Evolutionary conservation across 1,140 invertebrate genomes (phyloP).

Genomic region (Planococcus citri): DNA sequence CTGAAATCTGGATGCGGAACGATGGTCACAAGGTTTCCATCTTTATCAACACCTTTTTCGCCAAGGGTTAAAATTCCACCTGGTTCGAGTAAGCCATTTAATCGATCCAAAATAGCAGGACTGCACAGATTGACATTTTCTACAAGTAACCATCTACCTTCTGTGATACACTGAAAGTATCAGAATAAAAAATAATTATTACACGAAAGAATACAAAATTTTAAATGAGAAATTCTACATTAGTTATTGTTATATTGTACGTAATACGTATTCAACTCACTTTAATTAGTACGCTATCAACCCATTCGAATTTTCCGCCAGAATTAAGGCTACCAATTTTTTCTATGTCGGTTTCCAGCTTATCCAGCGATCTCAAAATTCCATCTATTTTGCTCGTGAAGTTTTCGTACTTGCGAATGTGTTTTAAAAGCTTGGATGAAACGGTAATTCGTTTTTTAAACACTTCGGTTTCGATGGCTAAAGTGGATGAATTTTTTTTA

Average conservation of each 20-base stretch:
- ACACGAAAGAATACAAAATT: conserved; percentile 2
- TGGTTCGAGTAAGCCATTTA: conserved; percentile 90
- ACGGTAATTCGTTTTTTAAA: conserved; percentile 21
- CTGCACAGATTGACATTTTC: conserved; percentile 97
- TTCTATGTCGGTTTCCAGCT: background rate
- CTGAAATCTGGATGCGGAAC: conserved; percentile 83
- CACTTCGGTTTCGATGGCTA: conserved; percentile 22
- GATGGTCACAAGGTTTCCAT: conserved; percentile 59
- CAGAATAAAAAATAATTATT: conserved; percentile 17
- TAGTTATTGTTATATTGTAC: too few species aligned
- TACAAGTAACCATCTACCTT: conserved; percentile 82
- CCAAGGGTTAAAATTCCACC: conserved; percentile 77
- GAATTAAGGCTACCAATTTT: conserved; percentile 24
- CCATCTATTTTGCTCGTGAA: background rate
- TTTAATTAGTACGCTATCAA: conserved; percentile 86
- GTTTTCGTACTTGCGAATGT: background rate
- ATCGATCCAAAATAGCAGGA: conserved; percentile 86
- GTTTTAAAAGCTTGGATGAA: conserved; percentile 12
- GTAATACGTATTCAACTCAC: too few species aligned
- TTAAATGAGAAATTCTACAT: too few species aligned
- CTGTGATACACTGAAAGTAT: conserved; percentile 49
- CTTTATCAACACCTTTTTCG: conserved; percentile 68
- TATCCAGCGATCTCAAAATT: background rate
- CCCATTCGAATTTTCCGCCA: conserved; percentile 90
- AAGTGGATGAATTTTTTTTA: conserved; percentile 8